Evolutionary conservation across 2,113 vertebrate species (phyloP).

Genomic region (Ciconia stormi): DNA sequence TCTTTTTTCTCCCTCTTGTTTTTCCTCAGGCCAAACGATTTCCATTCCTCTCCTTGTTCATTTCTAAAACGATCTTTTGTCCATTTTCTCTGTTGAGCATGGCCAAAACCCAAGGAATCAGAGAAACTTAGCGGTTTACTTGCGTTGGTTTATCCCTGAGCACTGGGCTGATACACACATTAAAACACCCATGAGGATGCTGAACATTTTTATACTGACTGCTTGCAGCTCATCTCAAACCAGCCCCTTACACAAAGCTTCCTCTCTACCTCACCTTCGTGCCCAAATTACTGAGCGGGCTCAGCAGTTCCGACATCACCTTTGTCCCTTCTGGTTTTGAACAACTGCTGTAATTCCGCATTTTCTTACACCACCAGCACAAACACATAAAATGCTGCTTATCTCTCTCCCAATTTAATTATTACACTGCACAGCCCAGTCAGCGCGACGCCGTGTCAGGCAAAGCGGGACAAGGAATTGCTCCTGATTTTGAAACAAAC

Average conservation of each 20-base stretch:
- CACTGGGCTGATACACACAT: no score
- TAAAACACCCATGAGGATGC: background rate
- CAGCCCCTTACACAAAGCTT: background rate
- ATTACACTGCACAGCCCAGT: background rate
- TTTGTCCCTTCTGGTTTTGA: background rate
- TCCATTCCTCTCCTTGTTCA: background rate
- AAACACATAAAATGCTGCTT: background rate
- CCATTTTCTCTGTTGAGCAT: background rate
- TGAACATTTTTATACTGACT: background rate
- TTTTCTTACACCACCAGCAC: background rate
- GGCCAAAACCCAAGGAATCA: background rate
- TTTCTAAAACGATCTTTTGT: background rate
- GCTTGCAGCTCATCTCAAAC: background rate
- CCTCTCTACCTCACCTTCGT: background rate
- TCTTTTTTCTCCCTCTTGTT: background rate
- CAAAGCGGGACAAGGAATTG: background rate
- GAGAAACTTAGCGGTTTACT: background rate
- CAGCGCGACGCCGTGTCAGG: fast-evolving
- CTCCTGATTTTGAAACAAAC: background rate
- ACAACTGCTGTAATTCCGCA: background rate
- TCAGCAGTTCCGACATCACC: background rate
- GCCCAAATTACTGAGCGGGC: background rate
- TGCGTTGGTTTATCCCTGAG: background rate
- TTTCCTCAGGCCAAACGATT: background rate
- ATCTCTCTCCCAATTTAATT: background rate